phyloP scores from a whole-genome alignment of 2,797 vertebrate genomes.

The Sebastes taczanowskii region DNA sequence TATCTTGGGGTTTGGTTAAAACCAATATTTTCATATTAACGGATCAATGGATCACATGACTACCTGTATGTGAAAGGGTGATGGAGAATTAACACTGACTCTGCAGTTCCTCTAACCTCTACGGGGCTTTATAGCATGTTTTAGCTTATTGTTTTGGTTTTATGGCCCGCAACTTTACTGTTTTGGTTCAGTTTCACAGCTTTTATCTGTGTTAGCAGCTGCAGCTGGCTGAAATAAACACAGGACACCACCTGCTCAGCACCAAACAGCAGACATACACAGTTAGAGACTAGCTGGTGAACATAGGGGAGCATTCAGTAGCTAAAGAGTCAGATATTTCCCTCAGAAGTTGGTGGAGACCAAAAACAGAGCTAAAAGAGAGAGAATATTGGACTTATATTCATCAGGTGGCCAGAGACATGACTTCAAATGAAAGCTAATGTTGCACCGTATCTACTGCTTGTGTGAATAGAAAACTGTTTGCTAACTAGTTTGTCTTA shows the following conservation, averaged over 20 bases:
- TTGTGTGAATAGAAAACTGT: background rate
- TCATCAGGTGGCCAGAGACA: background rate
- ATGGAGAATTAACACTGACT: background rate
- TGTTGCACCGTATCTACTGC: background rate
- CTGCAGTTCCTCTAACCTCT: background rate
- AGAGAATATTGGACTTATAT: background rate
- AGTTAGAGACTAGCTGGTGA: no score
- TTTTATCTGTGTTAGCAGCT: background rate
- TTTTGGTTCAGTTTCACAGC: background rate
- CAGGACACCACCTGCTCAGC: background rate
- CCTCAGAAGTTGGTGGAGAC: background rate
- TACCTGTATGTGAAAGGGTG: background rate
- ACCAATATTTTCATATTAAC: background rate
- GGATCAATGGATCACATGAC: background rate
- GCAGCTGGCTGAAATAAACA: background rate
- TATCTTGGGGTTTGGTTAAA: background rate
- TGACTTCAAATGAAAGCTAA: background rate
- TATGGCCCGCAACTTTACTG: no score
- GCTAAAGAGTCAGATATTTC: no score
- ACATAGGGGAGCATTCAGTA: no score
- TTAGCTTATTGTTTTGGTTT: background rate
- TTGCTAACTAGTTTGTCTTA: background rate
- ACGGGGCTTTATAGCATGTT: background rate
- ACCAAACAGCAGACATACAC: background rate
- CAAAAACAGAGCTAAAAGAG: background rate